Conservation (phyloP, 2,113 vertebrate species). For the Hemiprocne comata region DNA sequence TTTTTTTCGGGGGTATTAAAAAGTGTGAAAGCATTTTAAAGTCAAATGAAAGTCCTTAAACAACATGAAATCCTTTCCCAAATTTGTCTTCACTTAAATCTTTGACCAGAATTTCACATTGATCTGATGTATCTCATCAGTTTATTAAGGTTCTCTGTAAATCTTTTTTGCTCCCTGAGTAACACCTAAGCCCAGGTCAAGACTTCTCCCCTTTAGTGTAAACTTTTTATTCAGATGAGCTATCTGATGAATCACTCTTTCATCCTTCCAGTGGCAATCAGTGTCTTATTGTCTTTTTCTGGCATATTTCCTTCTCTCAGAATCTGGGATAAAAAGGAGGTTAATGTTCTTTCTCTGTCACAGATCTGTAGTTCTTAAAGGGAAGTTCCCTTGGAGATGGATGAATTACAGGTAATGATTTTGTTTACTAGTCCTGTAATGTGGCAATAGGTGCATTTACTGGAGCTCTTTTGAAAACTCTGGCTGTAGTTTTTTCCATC, state of each 20-base stretch:
- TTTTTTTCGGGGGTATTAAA: background rate
- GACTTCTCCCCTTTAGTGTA: background rate
- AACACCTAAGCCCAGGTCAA: background rate
- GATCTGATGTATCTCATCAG: background rate
- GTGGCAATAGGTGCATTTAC: slow-evolving; percentile 12
- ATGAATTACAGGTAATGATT: slow-evolving; percentile 54
- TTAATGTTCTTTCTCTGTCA: slow-evolving; percentile 23
- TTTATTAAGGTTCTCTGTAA: background rate
- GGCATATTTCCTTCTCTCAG: background rate
- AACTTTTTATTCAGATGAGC: background rate
- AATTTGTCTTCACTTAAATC: background rate
- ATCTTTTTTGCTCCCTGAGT: background rate
- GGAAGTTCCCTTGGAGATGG: background rate
- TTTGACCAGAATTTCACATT: background rate
- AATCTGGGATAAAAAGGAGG: slow-evolving; percentile 28
- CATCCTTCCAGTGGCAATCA: slow-evolving; percentile 25
- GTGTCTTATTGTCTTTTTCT: background rate
- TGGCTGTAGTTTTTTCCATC: background rate
- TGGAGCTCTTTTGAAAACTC: background rate
- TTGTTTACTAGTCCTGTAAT: slow-evolving; percentile 53
- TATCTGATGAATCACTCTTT: background rate
- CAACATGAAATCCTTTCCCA: background rate
- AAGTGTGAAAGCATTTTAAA: background rate
- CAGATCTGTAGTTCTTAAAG: slow-evolving; percentile 25
- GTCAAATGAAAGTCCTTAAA: background rate